These are phyloP conservation scores for Chrysoperla carnea DNA, from an alignment of 1,140 invertebrate species.

Conservation along the genomic window DNA sequence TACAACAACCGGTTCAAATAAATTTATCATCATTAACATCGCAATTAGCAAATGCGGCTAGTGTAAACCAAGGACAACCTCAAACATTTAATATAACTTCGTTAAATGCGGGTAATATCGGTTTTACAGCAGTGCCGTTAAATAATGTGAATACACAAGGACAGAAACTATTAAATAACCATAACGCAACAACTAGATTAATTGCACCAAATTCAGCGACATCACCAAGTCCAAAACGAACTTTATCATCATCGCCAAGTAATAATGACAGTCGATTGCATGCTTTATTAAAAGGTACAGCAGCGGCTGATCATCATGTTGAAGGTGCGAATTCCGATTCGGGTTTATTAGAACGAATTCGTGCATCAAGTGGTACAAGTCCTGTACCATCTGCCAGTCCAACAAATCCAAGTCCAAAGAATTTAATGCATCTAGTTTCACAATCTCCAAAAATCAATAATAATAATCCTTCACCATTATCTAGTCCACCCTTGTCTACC, in stretches of 20 bases:
- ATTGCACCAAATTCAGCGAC: not conserved
- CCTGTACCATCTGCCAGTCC: slow-evolving; percentile 5
- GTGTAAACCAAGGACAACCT: slow-evolving; percentile 5
- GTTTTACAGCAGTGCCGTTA: not conserved
- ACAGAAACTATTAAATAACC: not conserved
- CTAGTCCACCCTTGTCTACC: slow-evolving; percentile 33
- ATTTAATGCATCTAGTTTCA: slow-evolving; percentile 11
- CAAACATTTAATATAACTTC: slow-evolving; percentile 19
- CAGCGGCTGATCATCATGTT: slow-evolving; percentile 37
- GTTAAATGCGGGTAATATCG: slow-evolving; percentile 7
- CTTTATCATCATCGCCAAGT: not conserved
- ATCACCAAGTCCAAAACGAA: not conserved
- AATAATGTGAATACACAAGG: not conserved
- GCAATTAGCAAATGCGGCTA: slow-evolving; percentile 13
- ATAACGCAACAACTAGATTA: not conserved
- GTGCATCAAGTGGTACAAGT: slow-evolving; percentile 17
- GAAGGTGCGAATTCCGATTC: slow-evolving; percentile 32
- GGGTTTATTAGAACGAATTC: slow-evolving; percentile 34
- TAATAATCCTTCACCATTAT: slow-evolving; percentile 29
- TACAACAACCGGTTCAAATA: slow-evolving; percentile 15
- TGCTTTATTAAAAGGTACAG: slow-evolving; percentile 27
- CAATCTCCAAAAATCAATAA: slow-evolving; percentile 13
- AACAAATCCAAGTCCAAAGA: slow-evolving; percentile 12
- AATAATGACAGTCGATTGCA: not conserved
- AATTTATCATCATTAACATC: slow-evolving; percentile 22